Base-by-base conservation (phyloP, 2,888 invertebrate genomes). In the Tinea pellionella region DNA sequence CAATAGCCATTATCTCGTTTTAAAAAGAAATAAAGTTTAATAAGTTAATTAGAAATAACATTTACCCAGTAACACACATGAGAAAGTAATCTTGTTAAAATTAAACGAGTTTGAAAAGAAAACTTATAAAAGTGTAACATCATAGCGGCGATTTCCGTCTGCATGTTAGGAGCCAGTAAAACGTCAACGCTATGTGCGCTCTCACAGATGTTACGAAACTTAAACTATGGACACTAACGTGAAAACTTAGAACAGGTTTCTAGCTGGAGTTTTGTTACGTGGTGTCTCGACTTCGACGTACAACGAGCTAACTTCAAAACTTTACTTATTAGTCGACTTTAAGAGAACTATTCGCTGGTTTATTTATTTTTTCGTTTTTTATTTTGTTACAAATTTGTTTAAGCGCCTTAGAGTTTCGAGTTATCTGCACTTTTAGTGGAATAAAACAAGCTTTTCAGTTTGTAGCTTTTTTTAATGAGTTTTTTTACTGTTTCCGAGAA, bases 181-280 rank as follows among this genome's bases (percentile, higher is more conserved):
- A 24, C 57, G 57, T 57, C 57, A 57, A 16, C 57, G 15, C 55
- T 18, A 47, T 55, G 37, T 37, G 18, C 43, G 30, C 24, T 13
- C 30, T 59, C 30, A 13, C 67, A 70, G 67, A 69, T 67, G 68
- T 64, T 64, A 55, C 64, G 64, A 63, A 64, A 65, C 67, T 65
- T 62, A 62, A 61, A 65, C 63, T 18, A 29, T 30, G 60, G 62
- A 61, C 63, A 60, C 62, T 65, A 68, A 68, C 64, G 66, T 59
- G 64, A 59, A 67, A 72, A 72, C 69, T 70, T 69, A 66, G 68
- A 71, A 68, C 68, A 67, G 63, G 64, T 59, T 55, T 57, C 58
- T 11, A 29, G 29, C 18, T 29, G 13, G 15, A 47, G 43, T 47
- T 43, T 43, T 43, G 59, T 59, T 59, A 59, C 59, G 59, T 59